Evolutionary conservation across 1,140 invertebrate species (phyloP), one percentile per base, ranked within the genome.

Genomic region (Lucilia sericata): DNA sequence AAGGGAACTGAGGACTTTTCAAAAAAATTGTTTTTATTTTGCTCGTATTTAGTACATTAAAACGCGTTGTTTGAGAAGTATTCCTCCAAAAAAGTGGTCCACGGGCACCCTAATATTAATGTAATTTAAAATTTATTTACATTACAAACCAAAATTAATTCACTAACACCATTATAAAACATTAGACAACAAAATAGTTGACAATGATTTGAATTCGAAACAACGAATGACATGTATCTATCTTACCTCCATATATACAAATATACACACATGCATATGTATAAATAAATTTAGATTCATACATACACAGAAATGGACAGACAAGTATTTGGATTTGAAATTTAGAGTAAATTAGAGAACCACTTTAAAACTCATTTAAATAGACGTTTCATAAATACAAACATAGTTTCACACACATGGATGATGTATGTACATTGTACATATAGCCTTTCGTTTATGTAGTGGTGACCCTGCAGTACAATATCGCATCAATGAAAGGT

Each of bases 281-380:
- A 19, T 8, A 65, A 17, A n/a, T n/a, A n/a, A 65, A n/a, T 19
- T 12, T 14, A 49, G n/a, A n/a, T n/a, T 0, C 2, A 65, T 12
- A 65, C 60, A 65, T n/a, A n/a, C 14, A 65, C n/a, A n/a, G 14
- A 14, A 65, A 65, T n/a, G 3, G 60, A 65, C 14, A 65, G 14
- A 30, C 9, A 75, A 75, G 17, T 25, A 80, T 80, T 80, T 78
- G 17, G 75, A 10, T 78, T 80, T 42, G 74, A 30, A 76, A 76
- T 76, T 42, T 49, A 21, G 42, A 80, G 42, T 21, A 49, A 25
- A 49, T 21, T 21, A 49, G 42, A 80, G 76, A 49, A 51, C 76
- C 76, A 80, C 76, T 80, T 80, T 80, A 80, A 80, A 78, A 84
- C 49, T 51, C 83, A 83, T 34, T 21, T 60, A 70, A 30, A 83